Evolutionary conservation across 2,888 invertebrate genomes (phyloP).

Genomic region (Boloria selene): DNA sequence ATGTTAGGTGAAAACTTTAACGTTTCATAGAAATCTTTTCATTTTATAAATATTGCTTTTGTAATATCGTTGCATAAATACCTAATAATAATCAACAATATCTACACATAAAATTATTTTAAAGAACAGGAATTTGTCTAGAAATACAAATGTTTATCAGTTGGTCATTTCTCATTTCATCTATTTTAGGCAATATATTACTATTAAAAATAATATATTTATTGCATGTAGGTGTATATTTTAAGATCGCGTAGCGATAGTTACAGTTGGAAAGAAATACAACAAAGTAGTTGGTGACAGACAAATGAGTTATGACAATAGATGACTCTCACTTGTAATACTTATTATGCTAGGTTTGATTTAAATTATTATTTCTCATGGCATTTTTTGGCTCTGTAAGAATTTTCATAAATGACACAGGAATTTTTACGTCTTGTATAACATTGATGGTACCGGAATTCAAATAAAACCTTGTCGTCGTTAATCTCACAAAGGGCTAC

Average conservation of each 20-base stretch:
- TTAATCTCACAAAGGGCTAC: slow-evolving; percentile 21
- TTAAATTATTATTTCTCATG: background rate
- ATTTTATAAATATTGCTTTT: background rate
- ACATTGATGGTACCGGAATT: slow-evolving; percentile 2
- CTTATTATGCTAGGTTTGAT: background rate
- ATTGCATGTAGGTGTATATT: background rate
- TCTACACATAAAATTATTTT: no score
- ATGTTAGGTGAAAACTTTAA: no score
- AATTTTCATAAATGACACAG: background rate
- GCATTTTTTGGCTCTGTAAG: background rate
- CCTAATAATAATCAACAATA: no score
- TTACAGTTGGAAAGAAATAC: slow-evolving; percentile 18
- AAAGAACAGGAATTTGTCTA: no score
- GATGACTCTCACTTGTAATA: slow-evolving; percentile 19
- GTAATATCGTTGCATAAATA: background rate
- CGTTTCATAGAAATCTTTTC: background rate
- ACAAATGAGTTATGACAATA: no score
- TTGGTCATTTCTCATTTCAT: background rate
- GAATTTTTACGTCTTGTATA: background rate
- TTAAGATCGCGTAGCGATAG: slow-evolving; percentile 18
- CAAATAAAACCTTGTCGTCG: slow-evolving; percentile 24
- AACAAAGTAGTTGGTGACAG: slow-evolving; percentile 4
- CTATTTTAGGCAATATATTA: background rate
- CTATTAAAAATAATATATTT: background rate
- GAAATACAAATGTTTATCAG: background rate